These are phyloP conservation scores for Theristicus caerulescens DNA, from an alignment of 2,113 vertebrate genomes.

Conservation along the genomic window DNA sequence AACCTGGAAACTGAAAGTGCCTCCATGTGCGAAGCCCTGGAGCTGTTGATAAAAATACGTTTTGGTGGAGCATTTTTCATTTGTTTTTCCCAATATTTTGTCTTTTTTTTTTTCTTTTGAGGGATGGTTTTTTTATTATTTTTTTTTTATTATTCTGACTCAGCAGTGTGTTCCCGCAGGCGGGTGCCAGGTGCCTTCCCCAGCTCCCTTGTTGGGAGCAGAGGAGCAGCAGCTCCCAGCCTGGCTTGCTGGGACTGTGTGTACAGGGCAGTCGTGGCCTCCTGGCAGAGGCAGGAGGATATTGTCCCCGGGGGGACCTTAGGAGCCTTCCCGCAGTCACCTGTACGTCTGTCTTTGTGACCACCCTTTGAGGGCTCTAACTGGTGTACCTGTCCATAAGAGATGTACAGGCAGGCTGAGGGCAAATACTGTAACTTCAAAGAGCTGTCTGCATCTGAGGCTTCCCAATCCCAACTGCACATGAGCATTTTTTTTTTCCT, in stretches of 20 bases:
- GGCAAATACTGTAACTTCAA: neutral
- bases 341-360: accelerated
- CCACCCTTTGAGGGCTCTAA: neutral
- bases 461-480: neutral
- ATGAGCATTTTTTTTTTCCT: accelerated
- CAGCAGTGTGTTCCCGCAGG: neutral
- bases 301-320: neutral
- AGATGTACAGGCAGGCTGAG: neutral
- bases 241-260: neutral
- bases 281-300: neutral
- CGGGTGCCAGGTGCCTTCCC: neutral
- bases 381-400: neutral
- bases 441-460: neutral
- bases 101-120: too few relatives aligned
- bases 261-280: too few relatives aligned
- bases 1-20: neutral
- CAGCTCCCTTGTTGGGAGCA: neutral
- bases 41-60: neutral
- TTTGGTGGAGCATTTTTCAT: neutral
- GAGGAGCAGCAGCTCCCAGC: neutral
- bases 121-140: too few relatives aligned
- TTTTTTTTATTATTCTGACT: neutral
- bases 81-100: neutral
- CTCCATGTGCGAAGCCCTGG: neutral
- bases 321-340: neutral